phyloP scores from a whole-genome alignment of 92 coral and sea anemone genomes.

The Umimayanthus kanabou region DNA sequence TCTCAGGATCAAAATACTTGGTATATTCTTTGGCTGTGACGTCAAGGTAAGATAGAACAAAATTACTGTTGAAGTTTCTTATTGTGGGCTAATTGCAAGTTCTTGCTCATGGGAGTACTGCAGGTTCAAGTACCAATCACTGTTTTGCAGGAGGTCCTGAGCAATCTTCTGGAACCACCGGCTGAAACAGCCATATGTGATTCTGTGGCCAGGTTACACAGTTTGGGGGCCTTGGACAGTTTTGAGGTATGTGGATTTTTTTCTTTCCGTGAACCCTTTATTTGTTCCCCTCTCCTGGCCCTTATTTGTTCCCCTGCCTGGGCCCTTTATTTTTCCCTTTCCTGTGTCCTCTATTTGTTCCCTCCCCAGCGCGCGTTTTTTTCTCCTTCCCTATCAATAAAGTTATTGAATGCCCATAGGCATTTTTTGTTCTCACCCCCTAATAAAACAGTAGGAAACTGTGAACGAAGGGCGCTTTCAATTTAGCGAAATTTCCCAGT shows the following conservation, averaged over 20 bases:
- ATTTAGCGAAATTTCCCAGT: no score
- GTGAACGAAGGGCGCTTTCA: no score
- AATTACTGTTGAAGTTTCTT: not conserved
- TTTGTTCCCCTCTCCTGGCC: no score
- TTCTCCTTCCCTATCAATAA: no score
- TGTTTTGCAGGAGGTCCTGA: constrained; percentile 64
- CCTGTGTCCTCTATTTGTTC: no score
- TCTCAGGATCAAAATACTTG: constrained; percentile 80
- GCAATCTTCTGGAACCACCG: constrained; percentile 78
- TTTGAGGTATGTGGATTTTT: constrained; percentile 56
- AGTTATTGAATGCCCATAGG: no score
- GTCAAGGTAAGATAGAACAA: constrained; percentile 56
- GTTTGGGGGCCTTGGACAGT: constrained; percentile 81
- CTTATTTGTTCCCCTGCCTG: not conserved
- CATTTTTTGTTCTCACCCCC: no score
- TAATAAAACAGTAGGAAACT: no score
- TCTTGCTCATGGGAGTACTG: no score
- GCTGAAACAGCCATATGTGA: constrained; percentile 63
- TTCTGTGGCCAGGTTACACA: constrained; percentile 72
- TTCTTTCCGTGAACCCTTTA: not conserved
- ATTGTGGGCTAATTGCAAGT: no score
- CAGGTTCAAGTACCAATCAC: not conserved
- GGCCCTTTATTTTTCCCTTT: not conserved
- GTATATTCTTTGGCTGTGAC: constrained; percentile 78
- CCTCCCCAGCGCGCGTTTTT: no score